Evolutionary conservation across 2,888 invertebrate genomes (phyloP), one percentile per base, ranked within the genome.

Genomic region (Automeris io): DNA sequence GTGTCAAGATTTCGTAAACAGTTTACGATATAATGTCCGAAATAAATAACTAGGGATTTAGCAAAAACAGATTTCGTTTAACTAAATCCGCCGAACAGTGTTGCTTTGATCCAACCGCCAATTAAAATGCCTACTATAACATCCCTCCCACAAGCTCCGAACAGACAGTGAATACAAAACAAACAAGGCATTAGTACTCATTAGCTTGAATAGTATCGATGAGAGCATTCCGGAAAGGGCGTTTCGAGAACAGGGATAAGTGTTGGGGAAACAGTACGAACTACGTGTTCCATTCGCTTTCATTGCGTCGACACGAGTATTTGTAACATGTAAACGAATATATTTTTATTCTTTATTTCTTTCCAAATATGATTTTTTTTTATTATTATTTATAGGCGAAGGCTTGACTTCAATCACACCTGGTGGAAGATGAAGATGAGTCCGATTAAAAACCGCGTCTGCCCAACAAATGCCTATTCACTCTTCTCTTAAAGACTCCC

Each of bases 61-160:
- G 33, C 29, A 29, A 29, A 29, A 29, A 29, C 13, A 5, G n/a
- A 29, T 29, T 29, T 16, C 29, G n/a, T 8, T 16, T 29, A 29
- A 13, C 29, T 29, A 16, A 29, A 43, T 18, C 33, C 26, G 34
- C 22, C 16, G 26, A 23, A 39, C 41, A 33, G 41, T 42, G 19
- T 24, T 35, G 37, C 52, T 55, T 55, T 54, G 54, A 51, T 45
- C 41, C 31, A 32, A 33, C 54, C 54, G 54, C 57, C 55, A 55
- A 57, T 57, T 51, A 57, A 57, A 55, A 55, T 54, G 35, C 50
- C 51, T 42, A 39, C 35, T 31, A 29, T 18, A 39, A 29, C 31
- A 33, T 35, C 41, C 46, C 46, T 41, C 43, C 38, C 35, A 43
- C 43, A 33, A n/a, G n/a, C n/a, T n/a, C n/a, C n/a, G 43, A 26